Base-by-base conservation (phyloP, 2,113 vertebrate species). In the Cynocephalus volans region DNA sequence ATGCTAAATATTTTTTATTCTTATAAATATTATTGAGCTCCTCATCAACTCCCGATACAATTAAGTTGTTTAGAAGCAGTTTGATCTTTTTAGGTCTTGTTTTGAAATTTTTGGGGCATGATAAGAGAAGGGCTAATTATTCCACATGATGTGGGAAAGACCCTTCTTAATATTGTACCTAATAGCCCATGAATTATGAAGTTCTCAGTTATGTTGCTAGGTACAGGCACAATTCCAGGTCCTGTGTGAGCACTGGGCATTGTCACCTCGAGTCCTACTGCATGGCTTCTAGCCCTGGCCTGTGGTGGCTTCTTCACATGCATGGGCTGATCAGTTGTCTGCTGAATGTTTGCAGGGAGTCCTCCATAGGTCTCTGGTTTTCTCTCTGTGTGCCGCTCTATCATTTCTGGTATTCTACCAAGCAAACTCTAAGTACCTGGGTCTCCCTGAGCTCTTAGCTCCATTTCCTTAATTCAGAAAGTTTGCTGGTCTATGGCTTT, bases 391-490 rank as follows among this genome's bases (percentile, higher is more conserved):
- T 21, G 3, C 31, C n/a, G 41, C 62, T 31, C 24, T 69, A 17
- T n/a, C 4, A 6, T 54, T 17, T 72, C 45, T 23, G 10, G 5
- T 8, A 33, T 50, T n/a, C 72, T 18, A 5, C 7, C 18, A 5
- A 9, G 3, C 13, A 26, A 60, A 19, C 75, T 8, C 7, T 73
- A 12, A 6, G 19, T 1, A 6, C 6, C 0, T 0, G 1, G 14
- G 9, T 21, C 8, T 50, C 48, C 31, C 64, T 23, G 0, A 26
- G 15, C 12, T 48, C 52, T 48, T 3, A 24, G 65, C 26, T 41
- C 23, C 8, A 0, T 41, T 41, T 28, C 18, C 21, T 41, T 31
- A 5, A 9, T 8, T 4, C 31, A 26, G 28, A 8, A n/a, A 75
- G 6, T 60, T 28, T 19, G n/a, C 75, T 19, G 11, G 5, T 28